A percentile compares a stretch with the other conserved stretches of the same genome.
phyloP scores from a whole-genome alignment of 1,140 invertebrate genomes.

The Papilio machaon region DNA sequence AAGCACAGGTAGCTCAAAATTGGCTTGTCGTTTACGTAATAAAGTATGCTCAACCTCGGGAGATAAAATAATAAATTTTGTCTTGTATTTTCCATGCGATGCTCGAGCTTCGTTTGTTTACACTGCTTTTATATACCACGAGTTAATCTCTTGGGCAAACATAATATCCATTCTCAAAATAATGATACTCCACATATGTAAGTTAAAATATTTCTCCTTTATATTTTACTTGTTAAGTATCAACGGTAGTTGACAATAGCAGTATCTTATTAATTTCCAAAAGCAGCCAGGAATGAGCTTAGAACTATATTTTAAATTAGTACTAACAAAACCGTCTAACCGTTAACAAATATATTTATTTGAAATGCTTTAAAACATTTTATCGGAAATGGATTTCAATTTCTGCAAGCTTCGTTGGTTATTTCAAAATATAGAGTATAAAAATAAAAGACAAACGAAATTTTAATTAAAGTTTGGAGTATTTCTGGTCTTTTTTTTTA shows the following conservation, averaged over 20 bases:
- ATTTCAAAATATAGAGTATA: neutral
- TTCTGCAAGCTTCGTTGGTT: neutral
- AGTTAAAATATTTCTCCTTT: neutral
- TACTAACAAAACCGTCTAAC: neutral
- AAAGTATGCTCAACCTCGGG: constrained; percentile 25
- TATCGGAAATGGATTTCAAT: neutral
- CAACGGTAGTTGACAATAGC: neutral
- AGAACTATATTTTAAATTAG: neutral
- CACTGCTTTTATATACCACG: constrained; percentile 14
- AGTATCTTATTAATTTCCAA: too few relatives aligned
- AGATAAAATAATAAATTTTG: constrained; percentile 22
- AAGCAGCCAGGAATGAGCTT: neutral
- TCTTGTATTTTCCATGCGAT: constrained; percentile 20
- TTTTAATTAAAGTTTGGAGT: constrained; percentile 3
- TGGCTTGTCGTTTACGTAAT: constrained; percentile 22
- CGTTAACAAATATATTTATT: neutral
- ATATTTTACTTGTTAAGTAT: neutral
- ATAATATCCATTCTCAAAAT: constrained; percentile 10
- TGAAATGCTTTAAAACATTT: neutral
- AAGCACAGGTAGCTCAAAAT: constrained; percentile 18
- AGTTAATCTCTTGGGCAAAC: constrained; percentile 20
- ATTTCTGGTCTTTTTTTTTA: neutral
- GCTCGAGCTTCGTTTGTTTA: constrained; percentile 14
- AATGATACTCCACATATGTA: constrained; percentile 3
- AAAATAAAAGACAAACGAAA: neutral